Evolutionary conservation across 2,888 invertebrate species (phyloP).

Genomic region (Nephrotoma guestfalica): DNA sequence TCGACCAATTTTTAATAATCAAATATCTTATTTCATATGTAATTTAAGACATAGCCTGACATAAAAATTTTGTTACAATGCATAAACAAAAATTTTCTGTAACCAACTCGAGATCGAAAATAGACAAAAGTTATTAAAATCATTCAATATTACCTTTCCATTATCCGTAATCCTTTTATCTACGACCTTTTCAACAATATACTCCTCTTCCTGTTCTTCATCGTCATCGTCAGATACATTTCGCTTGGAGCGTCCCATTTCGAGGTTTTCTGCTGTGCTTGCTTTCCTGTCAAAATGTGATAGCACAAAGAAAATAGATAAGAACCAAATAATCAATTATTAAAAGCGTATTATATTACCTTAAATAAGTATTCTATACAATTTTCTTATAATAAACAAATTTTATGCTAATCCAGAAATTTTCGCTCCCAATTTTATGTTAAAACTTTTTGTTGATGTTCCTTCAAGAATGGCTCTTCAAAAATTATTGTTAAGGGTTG

Average conservation of each 20-base stretch:
- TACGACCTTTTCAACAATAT: background rate
- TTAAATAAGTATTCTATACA: background rate
- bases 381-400: background rate
- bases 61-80: background rate
- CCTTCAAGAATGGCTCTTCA: background rate
- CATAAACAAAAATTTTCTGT: background rate
- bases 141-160: background rate
- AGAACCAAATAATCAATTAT: background rate
- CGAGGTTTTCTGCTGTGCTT: background rate
- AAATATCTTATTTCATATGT: background rate
- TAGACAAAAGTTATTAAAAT: background rate
- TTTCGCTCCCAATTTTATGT: background rate
- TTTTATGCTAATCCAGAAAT: background rate
- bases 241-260: constrained; percentile 1
- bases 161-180: background rate
- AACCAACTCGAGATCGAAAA: background rate
- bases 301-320: background rate
- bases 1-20: background rate
- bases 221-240: background rate
- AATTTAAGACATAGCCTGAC: background rate
- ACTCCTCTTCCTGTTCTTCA: background rate
- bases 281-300: background rate
- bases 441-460: background rate
- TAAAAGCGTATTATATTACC: background rate
- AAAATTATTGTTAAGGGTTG: background rate